phyloP scores from a whole-genome alignment of 2,113 vertebrate species.

The Heliornis fulica region DNA sequence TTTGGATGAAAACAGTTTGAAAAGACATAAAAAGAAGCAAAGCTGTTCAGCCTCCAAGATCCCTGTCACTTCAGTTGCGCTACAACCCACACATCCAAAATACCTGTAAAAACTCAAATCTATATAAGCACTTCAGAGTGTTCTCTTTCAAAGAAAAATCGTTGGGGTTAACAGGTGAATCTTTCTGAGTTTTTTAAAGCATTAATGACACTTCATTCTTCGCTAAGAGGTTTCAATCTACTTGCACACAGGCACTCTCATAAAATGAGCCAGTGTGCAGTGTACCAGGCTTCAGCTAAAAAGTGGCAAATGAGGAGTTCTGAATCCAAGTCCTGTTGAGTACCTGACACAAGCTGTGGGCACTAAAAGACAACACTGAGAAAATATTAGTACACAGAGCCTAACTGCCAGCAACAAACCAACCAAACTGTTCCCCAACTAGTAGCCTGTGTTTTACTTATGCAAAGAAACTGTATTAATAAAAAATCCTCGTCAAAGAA shows the following conservation, averaged over 20 bases:
- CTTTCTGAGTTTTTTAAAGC: not conserved
- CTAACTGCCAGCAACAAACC: not conserved
- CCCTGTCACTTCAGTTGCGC: not conserved
- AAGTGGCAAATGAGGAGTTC: not conserved
- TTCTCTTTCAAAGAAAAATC: not conserved
- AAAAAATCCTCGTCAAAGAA: not conserved
- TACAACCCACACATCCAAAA: not conserved
- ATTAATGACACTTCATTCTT: not conserved
- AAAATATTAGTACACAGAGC: not conserved
- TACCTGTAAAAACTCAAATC: not conserved
- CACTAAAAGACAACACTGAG: not conserved
- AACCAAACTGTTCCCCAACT: not conserved
- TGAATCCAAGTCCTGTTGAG: not conserved
- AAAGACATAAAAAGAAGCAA: not conserved
- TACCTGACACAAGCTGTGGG: not conserved
- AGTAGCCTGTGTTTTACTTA: not conserved
- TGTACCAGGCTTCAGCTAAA: not conserved
- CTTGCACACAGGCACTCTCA: not conserved
- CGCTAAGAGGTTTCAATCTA: not conserved
- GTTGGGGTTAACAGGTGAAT: not conserved
- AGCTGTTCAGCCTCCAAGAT: not conserved
- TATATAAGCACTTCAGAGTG: not conserved
- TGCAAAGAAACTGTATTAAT: not conserved
- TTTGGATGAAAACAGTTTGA: not conserved
- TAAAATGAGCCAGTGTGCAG: not conserved